Base-by-base conservation (phyloP, 2,888 invertebrate species). In the Drosophila mimetica region DNA sequence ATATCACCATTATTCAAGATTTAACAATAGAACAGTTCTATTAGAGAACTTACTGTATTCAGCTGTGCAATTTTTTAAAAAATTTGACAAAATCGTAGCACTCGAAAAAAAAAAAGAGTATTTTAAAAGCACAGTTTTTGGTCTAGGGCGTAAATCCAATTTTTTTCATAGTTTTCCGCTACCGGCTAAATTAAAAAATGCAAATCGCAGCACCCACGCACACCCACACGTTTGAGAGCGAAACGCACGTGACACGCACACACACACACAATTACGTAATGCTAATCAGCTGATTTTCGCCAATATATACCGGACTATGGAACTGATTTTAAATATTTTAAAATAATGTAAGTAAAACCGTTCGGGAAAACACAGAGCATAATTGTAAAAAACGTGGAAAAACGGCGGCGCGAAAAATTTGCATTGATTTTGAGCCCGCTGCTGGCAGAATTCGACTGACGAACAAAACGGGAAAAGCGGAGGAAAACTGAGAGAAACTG, bases 351-450 rank as follows among this genome's bases (percentile, higher is more conserved):
- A 13, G 36, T 28, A 20, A 34, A 55, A 42, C 54, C 44, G 42
- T 18, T 54, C 14, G n/a, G 16, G 9, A 9, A n/a, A 13, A 25
- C 41, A 42, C 36, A 36, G 42, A 44, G 42, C 55, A 51, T 51
- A 30, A 18, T 60, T 36, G 60, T n/a, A 25, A n/a, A 44, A 50
- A 64, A 32, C 36, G 36, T 44, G 25, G 25, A 28, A 61, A 44
- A 39, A 65, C 53, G 46, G 36, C 64, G 37, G 37, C 63, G 63
- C 61, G 53, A 44, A 61, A 50, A 53, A 61, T 44, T 61, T 37
- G 63, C 64, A 65, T 64, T 64, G 50, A 64, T 60, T 64, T 64
- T 50, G 60, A 36, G 61, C 50, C 63, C 50, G 42, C 59, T 48
- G 61, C 60, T 51, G 60, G 34, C 61, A n/a, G 41, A 60, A 63